Evolutionary conservation across 2,113 vertebrate species (phyloP), one percentile per base, ranked within the genome.

Genomic region (Notarius quadriscutis): DNA sequence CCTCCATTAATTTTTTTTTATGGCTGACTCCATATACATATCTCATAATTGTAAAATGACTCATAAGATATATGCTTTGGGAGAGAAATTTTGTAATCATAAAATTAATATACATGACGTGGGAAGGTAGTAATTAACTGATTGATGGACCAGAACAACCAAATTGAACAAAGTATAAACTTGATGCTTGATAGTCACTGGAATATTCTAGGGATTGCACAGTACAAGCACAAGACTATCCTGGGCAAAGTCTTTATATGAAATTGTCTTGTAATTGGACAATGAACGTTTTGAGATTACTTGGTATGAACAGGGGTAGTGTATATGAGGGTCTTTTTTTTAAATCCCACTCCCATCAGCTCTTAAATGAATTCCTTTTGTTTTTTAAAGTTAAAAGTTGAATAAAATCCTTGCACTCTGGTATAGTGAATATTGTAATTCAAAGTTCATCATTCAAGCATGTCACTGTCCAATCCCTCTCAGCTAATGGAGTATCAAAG

Each of bases 1-100:
- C 57, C 34, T n/a, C 20, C 34, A 82, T 82, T 63, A 62, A 82
- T 65, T 82, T 82, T 41, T 41, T 41, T 82, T 78, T 55, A 30
- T 63, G 30, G n/a, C 11, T 0, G 30, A 27, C 25, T 50, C 14
- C 50, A 65, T 7, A 62, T 48, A 82, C 34, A 11, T 77, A 14
- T 77, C 48, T 22, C 30, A 25, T 41, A 62, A 60, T 62, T 60
- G 18, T 81, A 60, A 62, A 81, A 81, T 60, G 15, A 81, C 14
- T 62, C 57, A 77, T 77, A 51, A 27, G 22, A 69, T 51, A 4
- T 67, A 51, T 83, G 48, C 41, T 67, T 51, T 83, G 48, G 58
- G 58, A 48, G 30, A 83, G 0, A 27, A 25, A 67, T 65, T 15
- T 18, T 17, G 5, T 20, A 80, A 80, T 57, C 27, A 11, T 58